Base-by-base conservation (phyloP, 2,113 vertebrate genomes). In the Xiphias gladius region DNA sequence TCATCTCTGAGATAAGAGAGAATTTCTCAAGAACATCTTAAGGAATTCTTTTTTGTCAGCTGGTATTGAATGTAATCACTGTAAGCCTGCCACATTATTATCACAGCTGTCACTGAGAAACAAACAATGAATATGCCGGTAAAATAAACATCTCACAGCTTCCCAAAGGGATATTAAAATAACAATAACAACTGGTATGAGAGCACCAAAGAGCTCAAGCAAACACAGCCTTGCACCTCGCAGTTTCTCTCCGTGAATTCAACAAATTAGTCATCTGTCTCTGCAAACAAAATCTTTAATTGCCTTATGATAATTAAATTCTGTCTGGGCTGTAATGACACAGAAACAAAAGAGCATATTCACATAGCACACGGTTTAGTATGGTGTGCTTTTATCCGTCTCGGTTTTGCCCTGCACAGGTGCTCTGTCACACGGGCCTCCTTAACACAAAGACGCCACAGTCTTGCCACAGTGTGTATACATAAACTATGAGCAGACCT, bases 31-130 rank as follows among this genome's bases (percentile, higher is more conserved):
- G 2, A 70, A 61, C 35, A 12, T 48, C 65, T 62, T n/a, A 68
- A 41, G 37, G 71, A 61, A 76, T 81, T 41, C 26, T 64, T 39
- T 75, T 86, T 75, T 82, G n/a, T 78, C 73, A 64, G 64, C 22
- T 46, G 24, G 6, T 67, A 83, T 32, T 76, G 35, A 84, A 55
- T 22, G 41, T 65, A 80, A 89, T 89, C 77, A 69, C 64, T 24
- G 43, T 76, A 59, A 61, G 75, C 5, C 82, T 75, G 69, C 67
- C 66, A 81, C 37, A 50, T 46, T 81, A 79, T 86, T 46, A 84
- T 86, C 81, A 66, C 66, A 64, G 73, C 71, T 86, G 78, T 89
- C 80, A 75, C 2, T 76, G 73, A 66, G 57, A 85, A 61, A 83
- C 39, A 35, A 68, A 20, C 35, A 39, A 35, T 59, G 52, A 72